Evolutionary conservation across 2,113 vertebrate species (phyloP).

Genomic region (Antechinus flavipes): DNA sequence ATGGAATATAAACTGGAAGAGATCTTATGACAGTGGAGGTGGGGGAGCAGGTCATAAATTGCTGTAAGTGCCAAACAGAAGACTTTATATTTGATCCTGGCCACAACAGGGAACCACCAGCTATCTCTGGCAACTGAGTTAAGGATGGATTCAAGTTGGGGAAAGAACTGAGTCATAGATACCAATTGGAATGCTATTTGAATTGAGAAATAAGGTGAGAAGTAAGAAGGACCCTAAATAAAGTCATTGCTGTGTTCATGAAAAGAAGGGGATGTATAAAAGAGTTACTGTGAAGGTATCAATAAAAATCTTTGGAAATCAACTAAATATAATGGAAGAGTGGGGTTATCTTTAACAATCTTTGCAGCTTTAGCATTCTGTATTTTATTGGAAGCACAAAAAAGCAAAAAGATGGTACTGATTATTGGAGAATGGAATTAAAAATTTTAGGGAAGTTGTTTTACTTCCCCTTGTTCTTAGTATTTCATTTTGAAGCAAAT

Average conservation of each 20-base stretch:
- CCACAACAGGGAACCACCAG: background rate
- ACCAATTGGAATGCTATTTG: background rate
- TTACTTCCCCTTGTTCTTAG: background rate
- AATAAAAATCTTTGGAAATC: background rate
- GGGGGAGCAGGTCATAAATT: background rate
- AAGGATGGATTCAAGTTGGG: background rate
- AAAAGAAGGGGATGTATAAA: background rate
- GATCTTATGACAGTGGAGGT: background rate
- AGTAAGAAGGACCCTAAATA: background rate
- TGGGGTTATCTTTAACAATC: background rate
- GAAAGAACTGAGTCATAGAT: background rate
- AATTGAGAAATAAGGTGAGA: background rate
- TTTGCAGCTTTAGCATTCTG: background rate
- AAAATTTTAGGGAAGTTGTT: background rate
- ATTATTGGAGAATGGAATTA: background rate
- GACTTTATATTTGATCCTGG: background rate
- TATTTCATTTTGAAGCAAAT: background rate
- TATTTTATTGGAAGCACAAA: background rate
- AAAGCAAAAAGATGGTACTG: background rate
- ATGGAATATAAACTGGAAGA: background rate
- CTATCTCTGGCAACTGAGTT: background rate
- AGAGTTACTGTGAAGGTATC: background rate
- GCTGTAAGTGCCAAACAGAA: background rate
- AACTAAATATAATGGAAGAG: background rate
- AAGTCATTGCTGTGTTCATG: background rate